These are phyloP conservation scores for Littorina saxatilis DNA, from an alignment of 1,140 invertebrate species.

Conservation along the genomic window DNA sequence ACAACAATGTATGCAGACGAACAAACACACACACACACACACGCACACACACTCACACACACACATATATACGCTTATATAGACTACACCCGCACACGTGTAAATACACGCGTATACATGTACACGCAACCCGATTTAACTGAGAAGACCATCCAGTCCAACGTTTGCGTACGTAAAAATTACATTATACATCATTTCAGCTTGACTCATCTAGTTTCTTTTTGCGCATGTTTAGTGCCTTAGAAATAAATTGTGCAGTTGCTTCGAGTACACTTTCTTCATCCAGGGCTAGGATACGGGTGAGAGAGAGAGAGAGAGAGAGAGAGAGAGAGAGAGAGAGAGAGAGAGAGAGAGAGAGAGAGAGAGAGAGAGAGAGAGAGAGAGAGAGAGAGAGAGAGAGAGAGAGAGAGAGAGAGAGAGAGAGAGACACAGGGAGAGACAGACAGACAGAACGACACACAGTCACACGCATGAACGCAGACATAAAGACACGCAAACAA, in stretches of 20 bases:
- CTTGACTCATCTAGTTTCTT: too few relatives aligned
- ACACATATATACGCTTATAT: too few relatives aligned
- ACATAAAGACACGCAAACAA: neutral
- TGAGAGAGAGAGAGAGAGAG: neutral
- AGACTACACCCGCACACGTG: too few relatives aligned
- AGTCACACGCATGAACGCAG: neutral
- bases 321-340: constrained; percentile 14
- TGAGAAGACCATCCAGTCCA: too few relatives aligned
- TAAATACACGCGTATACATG: too few relatives aligned
- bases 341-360: neutral
- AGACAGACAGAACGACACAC: neutral
- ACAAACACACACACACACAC: constrained; percentile 8
- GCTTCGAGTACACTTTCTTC: too few relatives aligned
- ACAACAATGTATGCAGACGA: neutral
- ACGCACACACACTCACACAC: neutral
- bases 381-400: neutral
- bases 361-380: neutral
- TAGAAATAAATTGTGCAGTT: too few relatives aligned
- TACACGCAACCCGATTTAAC: too few relatives aligned
- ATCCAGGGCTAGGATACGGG: neutral
- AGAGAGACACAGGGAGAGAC: neutral
- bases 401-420: neutral
- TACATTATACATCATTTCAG: too few relatives aligned
- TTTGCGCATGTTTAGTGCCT: too few relatives aligned
- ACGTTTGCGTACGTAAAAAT: too few relatives aligned